Conservation (phyloP, 2,113 vertebrate genomes). For the Serinus canaria region DNA sequence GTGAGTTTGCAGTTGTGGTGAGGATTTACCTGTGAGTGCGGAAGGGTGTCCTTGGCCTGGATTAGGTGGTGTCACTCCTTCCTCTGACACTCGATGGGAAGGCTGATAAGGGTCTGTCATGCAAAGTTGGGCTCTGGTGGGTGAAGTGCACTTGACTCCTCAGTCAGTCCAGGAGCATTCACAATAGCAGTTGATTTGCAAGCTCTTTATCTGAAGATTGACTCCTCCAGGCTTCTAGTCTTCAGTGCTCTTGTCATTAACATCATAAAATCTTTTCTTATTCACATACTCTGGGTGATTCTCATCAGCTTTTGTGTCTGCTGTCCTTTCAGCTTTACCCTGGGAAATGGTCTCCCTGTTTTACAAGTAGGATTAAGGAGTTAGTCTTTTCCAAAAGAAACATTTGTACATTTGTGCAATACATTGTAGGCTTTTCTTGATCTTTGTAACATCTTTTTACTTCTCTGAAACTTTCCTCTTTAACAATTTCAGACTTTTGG, state of each 20-base stretch:
- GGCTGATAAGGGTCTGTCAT: neutral
- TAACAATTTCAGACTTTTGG: neutral
- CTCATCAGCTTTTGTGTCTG: neutral
- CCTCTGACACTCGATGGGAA: neutral
- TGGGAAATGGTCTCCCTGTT: neutral
- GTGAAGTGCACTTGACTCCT: neutral
- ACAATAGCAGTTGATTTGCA: neutral
- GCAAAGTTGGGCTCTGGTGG: too few relatives aligned
- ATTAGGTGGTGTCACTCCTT: neutral
- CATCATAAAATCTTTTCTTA: neutral
- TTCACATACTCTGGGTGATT: fast-evolving
- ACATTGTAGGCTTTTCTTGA: neutral
- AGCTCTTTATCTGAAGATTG: neutral
- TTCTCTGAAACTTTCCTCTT: neutral
- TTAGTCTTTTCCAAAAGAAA: neutral
- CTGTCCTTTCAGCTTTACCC: neutral
- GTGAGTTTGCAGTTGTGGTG: neutral
- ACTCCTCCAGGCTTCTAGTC: neutral
- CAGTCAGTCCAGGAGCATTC: neutral
- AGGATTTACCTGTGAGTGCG: neutral
- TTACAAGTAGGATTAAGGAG: neutral
- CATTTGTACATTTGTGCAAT: neutral
- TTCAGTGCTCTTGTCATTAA: neutral
- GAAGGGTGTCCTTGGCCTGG: neutral
- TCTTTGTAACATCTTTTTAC: neutral